Percentiles rank a stretch among this genome's conserved stretches.
phyloP scores from a whole-genome alignment of 2,113 vertebrate genomes.

The Campylomormyrus numenius region DNA sequence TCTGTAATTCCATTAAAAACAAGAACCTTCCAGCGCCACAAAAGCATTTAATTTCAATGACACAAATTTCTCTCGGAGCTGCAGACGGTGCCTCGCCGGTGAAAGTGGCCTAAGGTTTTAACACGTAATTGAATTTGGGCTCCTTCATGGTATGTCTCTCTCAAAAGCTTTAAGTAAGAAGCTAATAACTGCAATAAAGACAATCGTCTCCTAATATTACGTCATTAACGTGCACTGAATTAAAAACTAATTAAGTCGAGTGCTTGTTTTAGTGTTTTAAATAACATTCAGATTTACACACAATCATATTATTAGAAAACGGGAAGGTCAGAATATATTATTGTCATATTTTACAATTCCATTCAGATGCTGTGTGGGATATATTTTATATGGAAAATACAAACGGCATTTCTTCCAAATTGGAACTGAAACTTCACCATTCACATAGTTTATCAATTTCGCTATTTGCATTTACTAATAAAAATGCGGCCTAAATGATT shows the following conservation, averaged over 20 bases:
- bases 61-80: conserved; percentile 68
- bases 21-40: conserved; percentile 72
- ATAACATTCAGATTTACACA: conserved; percentile 19
- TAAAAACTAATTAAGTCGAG: conserved; percentile 41
- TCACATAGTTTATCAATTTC: conserved; percentile 35
- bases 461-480: conserved; percentile 47
- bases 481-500: conserved; percentile 46
- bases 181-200: conserved; percentile 75
- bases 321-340: conserved; percentile 32
- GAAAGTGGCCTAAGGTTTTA: conserved; percentile 71
- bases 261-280: conserved; percentile 31
- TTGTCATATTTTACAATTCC: conserved; percentile 28
- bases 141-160: conserved; percentile 69
- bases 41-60: conserved; percentile 81
- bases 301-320: conserved; percentile 24
- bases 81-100: conserved; percentile 64
- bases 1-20: conserved; percentile 83
- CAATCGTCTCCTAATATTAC: conserved; percentile 70
- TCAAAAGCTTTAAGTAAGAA: conserved; percentile 70
- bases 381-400: not conserved
- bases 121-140: conserved; percentile 73
- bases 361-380: conserved; percentile 15
- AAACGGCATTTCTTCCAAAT: not conserved
- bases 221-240: conserved; percentile 72
- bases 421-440: conserved; percentile 27